Conservation (phyloP, 2,888 invertebrate species). For the Hermaeophaga mercurialis region DNA sequence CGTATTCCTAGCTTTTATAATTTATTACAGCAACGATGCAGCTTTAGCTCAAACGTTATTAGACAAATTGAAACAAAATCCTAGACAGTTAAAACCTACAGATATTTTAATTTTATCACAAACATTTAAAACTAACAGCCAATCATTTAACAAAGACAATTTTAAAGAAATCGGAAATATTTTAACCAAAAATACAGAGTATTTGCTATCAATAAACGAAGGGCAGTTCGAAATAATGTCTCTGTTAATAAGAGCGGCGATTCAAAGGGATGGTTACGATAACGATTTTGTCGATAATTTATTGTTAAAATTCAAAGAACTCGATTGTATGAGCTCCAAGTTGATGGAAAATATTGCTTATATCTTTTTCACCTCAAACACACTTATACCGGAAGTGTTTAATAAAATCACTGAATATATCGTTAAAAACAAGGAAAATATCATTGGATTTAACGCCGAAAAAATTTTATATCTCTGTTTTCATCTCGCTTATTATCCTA, state of each 20-base stretch:
- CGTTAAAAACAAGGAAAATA: slow-evolving; percentile 52
- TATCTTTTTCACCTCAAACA: slow-evolving; percentile 55
- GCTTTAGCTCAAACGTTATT: slow-evolving; percentile 44
- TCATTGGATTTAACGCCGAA: slow-evolving; percentile 61
- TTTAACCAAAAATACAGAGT: slow-evolving; percentile 30
- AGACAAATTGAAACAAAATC: slow-evolving; percentile 37
- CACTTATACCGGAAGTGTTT: slow-evolving; percentile 58
- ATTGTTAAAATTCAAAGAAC: slow-evolving; percentile 51
- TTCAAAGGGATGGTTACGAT: slow-evolving; percentile 52
- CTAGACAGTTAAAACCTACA: slow-evolving; percentile 24
- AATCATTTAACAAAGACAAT: slow-evolving; percentile 22
- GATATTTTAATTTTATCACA: slow-evolving; percentile 32
- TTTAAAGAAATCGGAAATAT: slow-evolving; percentile 30
- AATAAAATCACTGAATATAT: slow-evolving; percentile 60
- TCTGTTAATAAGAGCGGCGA: slow-evolving; percentile 43
- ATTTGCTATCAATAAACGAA: slow-evolving; percentile 23
- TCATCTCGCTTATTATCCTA: slow-evolving; percentile 60
- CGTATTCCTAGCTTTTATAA: slow-evolving; percentile 28
- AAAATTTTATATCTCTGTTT: slow-evolving; percentile 60
- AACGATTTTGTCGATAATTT: slow-evolving; percentile 50
- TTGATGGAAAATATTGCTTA: slow-evolving; percentile 57
- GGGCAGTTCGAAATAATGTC: slow-evolving; percentile 19
- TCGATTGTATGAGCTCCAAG: slow-evolving; percentile 56
- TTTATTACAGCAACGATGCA: slow-evolving; percentile 26
- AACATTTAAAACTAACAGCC: slow-evolving; percentile 10